Percentiles rank a stretch among this genome's conserved stretches.
Conservation (phyloP, 1,140 invertebrate genomes). For the Helicoverpa zea region DNA sequence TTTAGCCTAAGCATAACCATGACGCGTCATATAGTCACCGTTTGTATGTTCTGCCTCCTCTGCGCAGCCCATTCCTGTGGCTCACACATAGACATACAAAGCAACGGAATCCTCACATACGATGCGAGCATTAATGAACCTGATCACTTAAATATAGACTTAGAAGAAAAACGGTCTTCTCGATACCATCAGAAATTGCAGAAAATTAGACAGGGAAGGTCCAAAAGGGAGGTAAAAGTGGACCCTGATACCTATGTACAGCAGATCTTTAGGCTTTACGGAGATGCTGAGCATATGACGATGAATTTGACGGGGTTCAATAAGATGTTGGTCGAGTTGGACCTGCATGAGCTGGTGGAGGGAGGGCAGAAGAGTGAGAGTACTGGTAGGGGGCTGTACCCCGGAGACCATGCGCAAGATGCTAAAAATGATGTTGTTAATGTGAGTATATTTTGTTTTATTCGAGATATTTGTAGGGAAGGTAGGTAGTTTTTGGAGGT, state of each 20-base stretch:
- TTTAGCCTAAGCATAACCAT: conserved; percentile 67
- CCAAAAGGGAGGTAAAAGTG: conserved; percentile 76
- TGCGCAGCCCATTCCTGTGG: conserved; percentile 92
- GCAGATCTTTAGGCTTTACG: conserved; percentile 85
- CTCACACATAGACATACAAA: conserved; percentile 85
- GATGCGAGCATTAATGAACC: conserved; percentile 58
- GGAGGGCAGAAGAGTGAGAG: conserved; percentile 71
- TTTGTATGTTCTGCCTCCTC: conserved; percentile 92
- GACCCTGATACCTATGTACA: conserved; percentile 79
- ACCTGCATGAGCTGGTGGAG: conserved; percentile 87
- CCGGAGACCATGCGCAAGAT: conserved; percentile 60
- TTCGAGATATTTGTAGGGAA: conserved; percentile 54
- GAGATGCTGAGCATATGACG: conserved; percentile 87
- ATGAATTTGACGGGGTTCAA: conserved; percentile 90
- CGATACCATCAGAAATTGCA: conserved; percentile 71
- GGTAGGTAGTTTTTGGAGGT: no score
- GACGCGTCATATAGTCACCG: conserved; percentile 89
- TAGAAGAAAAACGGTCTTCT: conserved; percentile 68
- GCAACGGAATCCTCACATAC: conserved; percentile 61
- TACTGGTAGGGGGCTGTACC: conserved; percentile 57
- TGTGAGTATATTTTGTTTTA: conserved; percentile 56
- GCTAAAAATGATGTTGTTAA: conserved; percentile 85
- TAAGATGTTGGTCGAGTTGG: conserved; percentile 88
- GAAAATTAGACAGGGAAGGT: conserved; percentile 68
- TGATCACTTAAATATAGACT: conserved; percentile 59